Evolutionary conservation across 1,140 invertebrate genomes (phyloP).

Genomic region (Heliconius nattereri): DNA sequence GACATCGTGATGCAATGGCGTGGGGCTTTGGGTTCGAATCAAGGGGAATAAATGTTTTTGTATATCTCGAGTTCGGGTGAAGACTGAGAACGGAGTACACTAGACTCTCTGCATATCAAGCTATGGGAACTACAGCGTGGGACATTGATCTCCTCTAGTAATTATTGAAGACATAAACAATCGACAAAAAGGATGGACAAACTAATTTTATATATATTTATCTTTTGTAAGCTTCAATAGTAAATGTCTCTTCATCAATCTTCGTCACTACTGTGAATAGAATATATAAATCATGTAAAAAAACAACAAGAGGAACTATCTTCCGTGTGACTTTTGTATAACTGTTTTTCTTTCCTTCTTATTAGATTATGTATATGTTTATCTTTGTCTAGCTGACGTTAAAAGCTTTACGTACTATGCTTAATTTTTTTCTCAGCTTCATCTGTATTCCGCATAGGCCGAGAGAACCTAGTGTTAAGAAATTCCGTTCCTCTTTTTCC

Average conservation of each 20-base stretch:
- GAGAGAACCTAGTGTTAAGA: too few relatives aligned
- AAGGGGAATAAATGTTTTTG: too few relatives aligned
- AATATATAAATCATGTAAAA: constrained; percentile 6
- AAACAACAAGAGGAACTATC: not conserved
- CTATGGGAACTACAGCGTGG: not conserved
- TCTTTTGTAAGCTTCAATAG: not conserved
- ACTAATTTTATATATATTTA: constrained; percentile 7
- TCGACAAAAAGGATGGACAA: not conserved
- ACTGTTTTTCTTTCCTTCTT: not conserved
- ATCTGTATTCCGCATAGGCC: too few relatives aligned
- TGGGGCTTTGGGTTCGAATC: too few relatives aligned
- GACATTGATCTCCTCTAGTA: not conserved
- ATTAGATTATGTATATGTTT: not conserved
- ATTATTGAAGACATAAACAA: not conserved
- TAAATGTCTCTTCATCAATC: constrained; percentile 4
- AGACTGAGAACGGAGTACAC: not conserved
- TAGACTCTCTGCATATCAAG: not conserved
- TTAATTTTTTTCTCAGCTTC: too few relatives aligned
- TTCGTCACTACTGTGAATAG: not conserved
- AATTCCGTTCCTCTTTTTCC: too few relatives aligned
- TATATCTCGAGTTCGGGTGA: too few relatives aligned
- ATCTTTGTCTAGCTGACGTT: not conserved
- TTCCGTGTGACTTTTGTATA: constrained; percentile 3
- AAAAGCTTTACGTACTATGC: too few relatives aligned
- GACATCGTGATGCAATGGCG: too few relatives aligned